Evolutionary conservation across 1,140 invertebrate species (phyloP).

Genomic region (Halesus radiatus): DNA sequence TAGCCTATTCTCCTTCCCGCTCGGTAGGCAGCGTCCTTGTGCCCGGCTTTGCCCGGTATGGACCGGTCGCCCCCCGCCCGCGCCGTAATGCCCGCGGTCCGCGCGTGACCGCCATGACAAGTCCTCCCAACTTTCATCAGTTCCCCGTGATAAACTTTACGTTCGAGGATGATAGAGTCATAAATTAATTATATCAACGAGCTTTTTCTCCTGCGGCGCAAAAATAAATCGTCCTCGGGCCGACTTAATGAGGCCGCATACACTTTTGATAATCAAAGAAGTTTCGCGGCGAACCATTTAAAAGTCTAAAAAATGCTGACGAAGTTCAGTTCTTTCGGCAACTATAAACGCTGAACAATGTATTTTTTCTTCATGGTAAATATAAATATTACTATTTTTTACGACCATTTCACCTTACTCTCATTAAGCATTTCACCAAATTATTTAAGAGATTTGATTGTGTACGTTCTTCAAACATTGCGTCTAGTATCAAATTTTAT

Average conservation of each 20-base stretch:
- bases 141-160: constrained; percentile 47
- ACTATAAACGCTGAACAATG: too few relatives aligned
- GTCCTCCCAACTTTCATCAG: constrained; percentile 39
- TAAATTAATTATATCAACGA: constrained; percentile 49
- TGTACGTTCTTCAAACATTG: neutral
- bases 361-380: too few relatives aligned
- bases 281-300: constrained; percentile 12
- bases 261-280: constrained; percentile 40
- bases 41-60: too few relatives aligned
- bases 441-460: too few relatives aligned
- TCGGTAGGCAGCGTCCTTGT: too few relatives aligned
- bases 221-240: constrained; percentile 36
- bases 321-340: neutral
- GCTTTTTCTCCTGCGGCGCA: constrained; percentile 29
- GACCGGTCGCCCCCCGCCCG: neutral
- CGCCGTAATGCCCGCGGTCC: constrained; percentile 22
- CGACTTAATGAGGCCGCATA: constrained; percentile 36
- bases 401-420: too few relatives aligned
- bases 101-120: constrained; percentile 47
- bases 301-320: constrained; percentile 3
- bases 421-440: too few relatives aligned
- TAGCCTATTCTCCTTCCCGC: too few relatives aligned
- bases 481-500: neutral
- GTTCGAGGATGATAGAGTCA: constrained; percentile 46
- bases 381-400: too few relatives aligned